Base-by-base conservation (phyloP, 2,797 vertebrate genomes). In the Siniperca obscura region DNA sequence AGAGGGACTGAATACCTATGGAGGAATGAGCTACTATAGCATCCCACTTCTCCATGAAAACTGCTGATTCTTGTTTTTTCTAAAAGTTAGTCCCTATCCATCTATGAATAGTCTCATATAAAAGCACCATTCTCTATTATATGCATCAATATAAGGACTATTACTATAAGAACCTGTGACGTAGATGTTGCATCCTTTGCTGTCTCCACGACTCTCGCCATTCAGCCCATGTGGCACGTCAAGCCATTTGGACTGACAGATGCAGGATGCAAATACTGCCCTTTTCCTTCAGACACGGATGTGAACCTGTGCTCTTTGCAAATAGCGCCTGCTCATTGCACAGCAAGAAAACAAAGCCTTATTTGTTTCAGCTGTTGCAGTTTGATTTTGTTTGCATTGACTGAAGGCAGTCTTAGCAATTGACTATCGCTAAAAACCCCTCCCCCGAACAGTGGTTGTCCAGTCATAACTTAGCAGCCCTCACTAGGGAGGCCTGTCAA, bases 231-330 rank as follows among this genome's bases (percentile, higher is more conserved):
- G 50, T 17, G 62, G 7, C 55, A 70, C 38, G 13, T 81, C 36
- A 36, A 64, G 64, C 57, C 46, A n/a, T 70, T 77, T 70, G 52
- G 83, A 89, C 70, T 82, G 80, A 80, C 62, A 83, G 83, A 50
- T 68, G 66, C 76, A 56, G n/a, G 70, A 93, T 93, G 86, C 74
- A 92, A 91, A 93, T 86, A 1, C 38, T 91, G 87, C 87, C 90
- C 87, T 88, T 93, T 94, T 55, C 64, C 70, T 81, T 69, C 87
- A 84, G 80, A 87, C 68, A 21, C 21, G 22, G 59, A 69, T 70
- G 62, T 4, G 34, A 74, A 70, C 56, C 25, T 62, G 64, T 76
- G 82, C 55, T 69, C 80, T 84, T 79, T 76, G 73, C 72, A 85
- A 89, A 91, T 77, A 81, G 64, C 74, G 78, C 52, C 30, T 62